A percentile compares a stretch with the other conserved stretches of the same genome.
Conservation (phyloP, 2,113 vertebrate species). For the Rhinichthys klamathensis region DNA sequence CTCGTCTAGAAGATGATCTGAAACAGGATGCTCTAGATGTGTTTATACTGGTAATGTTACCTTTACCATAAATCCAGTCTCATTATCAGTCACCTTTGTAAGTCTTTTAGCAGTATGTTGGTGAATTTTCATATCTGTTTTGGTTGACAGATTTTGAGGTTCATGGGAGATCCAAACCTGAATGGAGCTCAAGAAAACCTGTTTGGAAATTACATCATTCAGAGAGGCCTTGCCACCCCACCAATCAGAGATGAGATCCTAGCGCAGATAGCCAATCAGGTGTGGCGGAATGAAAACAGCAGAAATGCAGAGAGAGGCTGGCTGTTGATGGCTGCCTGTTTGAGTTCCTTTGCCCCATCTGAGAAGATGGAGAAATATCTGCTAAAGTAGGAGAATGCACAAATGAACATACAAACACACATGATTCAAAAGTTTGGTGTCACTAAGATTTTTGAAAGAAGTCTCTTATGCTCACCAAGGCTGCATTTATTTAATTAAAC, state of each 20-base stretch:
- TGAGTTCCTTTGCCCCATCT: slow-evolving; percentile 88
- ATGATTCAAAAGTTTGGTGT: neutral
- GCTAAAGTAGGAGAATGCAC: slow-evolving; percentile 85
- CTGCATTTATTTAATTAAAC: neutral
- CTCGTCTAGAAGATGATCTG: slow-evolving; percentile 81
- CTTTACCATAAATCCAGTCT: neutral
- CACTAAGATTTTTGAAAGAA: neutral
- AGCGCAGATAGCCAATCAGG: slow-evolving; percentile 91
- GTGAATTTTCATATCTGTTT: slow-evolving; percentile 1
- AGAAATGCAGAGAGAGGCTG: slow-evolving; percentile 92
- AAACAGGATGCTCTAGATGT: slow-evolving; percentile 79
- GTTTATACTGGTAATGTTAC: slow-evolving; percentile 87
- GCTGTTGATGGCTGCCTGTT: slow-evolving; percentile 88
- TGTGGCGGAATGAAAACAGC: slow-evolving; percentile 88
- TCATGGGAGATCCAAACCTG: slow-evolving; percentile 94
- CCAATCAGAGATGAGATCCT: slow-evolving; percentile 92
- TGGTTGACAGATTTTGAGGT: slow-evolving; percentile 84
- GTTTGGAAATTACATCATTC: slow-evolving; percentile 95
- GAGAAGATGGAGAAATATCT: slow-evolving; percentile 85
- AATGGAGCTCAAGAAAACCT: slow-evolving; percentile 85
- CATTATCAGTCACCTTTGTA: neutral
- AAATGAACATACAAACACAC: neutral
- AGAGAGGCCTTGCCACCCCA: slow-evolving; percentile 82
- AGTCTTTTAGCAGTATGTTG: neutral
- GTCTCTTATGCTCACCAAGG: neutral